Evolutionary conservation across 2,113 vertebrate species (phyloP).

Genomic region (Cacatua alba): DNA sequence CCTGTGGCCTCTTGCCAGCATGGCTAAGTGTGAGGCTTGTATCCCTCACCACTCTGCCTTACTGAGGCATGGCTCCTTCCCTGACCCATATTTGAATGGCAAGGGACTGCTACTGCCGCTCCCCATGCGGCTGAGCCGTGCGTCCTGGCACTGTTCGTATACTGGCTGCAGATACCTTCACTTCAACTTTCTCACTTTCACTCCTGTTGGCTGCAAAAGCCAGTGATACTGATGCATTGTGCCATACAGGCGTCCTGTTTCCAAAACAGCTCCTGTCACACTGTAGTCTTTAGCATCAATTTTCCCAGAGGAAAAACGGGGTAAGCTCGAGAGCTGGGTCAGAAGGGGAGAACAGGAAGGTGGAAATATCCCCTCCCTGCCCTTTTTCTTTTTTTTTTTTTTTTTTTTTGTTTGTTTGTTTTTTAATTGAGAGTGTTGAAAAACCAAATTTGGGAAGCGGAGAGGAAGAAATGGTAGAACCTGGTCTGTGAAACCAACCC

Average conservation of each 20-base stretch:
- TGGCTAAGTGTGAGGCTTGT: not conserved
- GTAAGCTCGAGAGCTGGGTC: not conserved
- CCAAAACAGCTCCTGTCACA: not conserved
- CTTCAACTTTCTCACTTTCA: not conserved
- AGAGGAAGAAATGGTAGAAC: not conserved
- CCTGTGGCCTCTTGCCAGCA: accelerated
- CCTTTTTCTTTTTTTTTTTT: no score
- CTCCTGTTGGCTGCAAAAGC: not conserved
- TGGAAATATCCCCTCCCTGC: accelerated
- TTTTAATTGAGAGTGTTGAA: not conserved
- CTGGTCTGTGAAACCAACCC: accelerated
- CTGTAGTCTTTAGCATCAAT: not conserved
- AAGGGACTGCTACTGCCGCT: not conserved
- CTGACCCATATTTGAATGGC: accelerated
- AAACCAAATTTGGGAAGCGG: not conserved
- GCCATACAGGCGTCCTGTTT: not conserved
- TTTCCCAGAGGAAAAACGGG: not conserved
- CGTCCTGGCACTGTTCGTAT: not conserved
- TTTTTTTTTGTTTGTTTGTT: no score
- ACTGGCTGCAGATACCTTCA: not conserved
- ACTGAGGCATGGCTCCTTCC: accelerated
- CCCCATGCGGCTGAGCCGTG: accelerated
- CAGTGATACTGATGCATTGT: not conserved
- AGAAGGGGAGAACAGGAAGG: not conserved
- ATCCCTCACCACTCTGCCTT: accelerated